Conservation (phyloP, 2,797 vertebrate genomes). For the Triplophysa yarkandensis region DNA sequence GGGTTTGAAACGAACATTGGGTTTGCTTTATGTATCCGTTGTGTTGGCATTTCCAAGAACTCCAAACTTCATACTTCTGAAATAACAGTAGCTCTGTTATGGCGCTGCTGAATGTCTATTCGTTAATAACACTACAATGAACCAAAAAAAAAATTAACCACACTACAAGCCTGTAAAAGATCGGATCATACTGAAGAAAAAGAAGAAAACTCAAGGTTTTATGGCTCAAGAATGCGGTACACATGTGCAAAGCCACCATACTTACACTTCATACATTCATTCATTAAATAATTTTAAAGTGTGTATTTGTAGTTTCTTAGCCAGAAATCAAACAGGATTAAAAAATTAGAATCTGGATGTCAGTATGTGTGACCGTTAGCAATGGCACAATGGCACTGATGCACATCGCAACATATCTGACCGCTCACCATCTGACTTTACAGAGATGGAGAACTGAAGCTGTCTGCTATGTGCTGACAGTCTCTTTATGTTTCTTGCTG, state of each 20-base stretch:
- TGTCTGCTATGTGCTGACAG: constrained; percentile 1
- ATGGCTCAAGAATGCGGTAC: constrained; percentile 72
- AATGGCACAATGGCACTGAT: constrained; percentile 37
- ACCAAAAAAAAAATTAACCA: constrained; percentile 39
- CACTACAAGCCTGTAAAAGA: constrained; percentile 58
- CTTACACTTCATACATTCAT: constrained; percentile 50
- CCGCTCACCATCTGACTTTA: constrained; percentile 13
- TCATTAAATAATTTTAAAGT: constrained; percentile 51
- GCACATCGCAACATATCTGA: constrained; percentile 41
- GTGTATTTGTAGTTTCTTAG: constrained; percentile 42
- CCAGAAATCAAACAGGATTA: constrained; percentile 12
- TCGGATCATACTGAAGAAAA: constrained; percentile 38
- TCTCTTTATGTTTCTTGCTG: constrained; percentile 11
- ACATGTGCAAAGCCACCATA: constrained; percentile 52
- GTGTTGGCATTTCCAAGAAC: constrained; percentile 49
- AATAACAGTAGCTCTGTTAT: constrained; percentile 4
- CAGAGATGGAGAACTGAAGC: constrained; percentile 4
- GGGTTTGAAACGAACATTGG: constrained; percentile 44
- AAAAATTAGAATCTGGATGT: not conserved
- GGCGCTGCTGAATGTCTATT: constrained; percentile 37
- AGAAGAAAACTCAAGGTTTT: constrained; percentile 66
- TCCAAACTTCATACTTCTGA: constrained; percentile 37
- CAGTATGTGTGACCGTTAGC: constrained; percentile 25
- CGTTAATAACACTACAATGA: constrained; percentile 37
- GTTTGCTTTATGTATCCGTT: constrained; percentile 41